Evolutionary conservation across 2,797 vertebrate genomes (phyloP), one percentile per base, ranked within the genome.

Genomic region (Macroramphosus scolopax): DNA sequence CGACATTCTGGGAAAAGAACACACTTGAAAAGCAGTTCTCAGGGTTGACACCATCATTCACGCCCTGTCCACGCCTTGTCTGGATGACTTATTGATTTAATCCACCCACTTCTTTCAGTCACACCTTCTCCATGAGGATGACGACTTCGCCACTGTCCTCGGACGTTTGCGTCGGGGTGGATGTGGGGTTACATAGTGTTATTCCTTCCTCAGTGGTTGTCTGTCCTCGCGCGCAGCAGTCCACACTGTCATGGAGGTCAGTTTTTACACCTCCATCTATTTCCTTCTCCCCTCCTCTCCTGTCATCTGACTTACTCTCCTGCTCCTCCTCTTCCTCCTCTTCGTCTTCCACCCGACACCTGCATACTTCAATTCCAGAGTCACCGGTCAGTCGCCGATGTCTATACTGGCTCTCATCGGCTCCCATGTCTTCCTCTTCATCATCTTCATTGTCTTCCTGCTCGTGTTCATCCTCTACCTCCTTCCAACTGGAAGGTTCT

Each of bases 361-460:
- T 89, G 16, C 92, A 93, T 15, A 93, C 91, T 80, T 96, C 95
- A 0, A 95, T 95, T 40, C 95, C 94, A 0, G 94, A 96, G 80
- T 96, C 94, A 1, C 93, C 93, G 0, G 94, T 95, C 15, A 94
- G 85, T 26, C 89, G 85, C 1, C 93, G 89, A 50, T 91, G 92
- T 25, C 92, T 85, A 77, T 90, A 92, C 24, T 90, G 89, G 25
- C 75, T 78, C 50, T 36, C 87, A 0, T 32, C 85, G 0, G 88
- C 57, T 0, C 83, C 83, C 1, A 85, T 87, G 7, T 79, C 78
- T 0, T 79, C 86, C 0, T 87, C 88, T 0, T 80, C 87, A 2
- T 80, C 73, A 2, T 58, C 71, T 32, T 81, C 75, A 16, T 57
- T 75, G 46, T 16, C 62, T 78, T 87, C 88, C 0, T 87, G 82